Conservation (phyloP, 2,797 vertebrate species). For the Sciurus vulgaris region DNA sequence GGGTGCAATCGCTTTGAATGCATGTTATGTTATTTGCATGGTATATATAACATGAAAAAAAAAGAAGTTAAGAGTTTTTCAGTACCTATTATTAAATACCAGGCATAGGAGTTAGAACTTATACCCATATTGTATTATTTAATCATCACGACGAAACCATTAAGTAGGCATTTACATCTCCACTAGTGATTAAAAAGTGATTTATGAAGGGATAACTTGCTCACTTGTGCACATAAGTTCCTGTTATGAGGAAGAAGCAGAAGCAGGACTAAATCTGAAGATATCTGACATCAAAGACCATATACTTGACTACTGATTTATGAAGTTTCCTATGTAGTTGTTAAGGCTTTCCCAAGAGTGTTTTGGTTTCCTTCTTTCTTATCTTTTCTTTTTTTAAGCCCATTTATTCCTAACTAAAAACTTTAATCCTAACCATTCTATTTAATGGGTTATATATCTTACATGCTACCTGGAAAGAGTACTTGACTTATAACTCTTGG, state of each 20-base stretch:
- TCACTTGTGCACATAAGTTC: background rate
- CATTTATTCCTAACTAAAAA: constrained; percentile 18
- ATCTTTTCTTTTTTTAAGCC: background rate
- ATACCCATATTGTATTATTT: background rate
- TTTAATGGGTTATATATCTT: background rate
- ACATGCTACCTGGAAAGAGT: background rate
- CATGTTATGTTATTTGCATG: background rate
- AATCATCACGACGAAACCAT: background rate
- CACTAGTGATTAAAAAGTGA: background rate
- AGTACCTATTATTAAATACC: background rate
- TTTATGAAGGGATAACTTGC: background rate
- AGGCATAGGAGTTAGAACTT: background rate
- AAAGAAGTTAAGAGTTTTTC: background rate
- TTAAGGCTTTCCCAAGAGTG: background rate
- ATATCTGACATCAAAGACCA: constrained; percentile 8
- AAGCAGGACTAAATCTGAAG: background rate
- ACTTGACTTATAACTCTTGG: background rate
- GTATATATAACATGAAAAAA: background rate
- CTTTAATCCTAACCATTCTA: background rate
- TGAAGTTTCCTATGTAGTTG: background rate
- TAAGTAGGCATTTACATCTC: background rate
- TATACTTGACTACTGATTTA: background rate
- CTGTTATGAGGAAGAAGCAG: background rate
- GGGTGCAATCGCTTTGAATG: background rate
- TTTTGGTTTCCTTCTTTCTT: background rate